Evolutionary conservation across 2,888 invertebrate species (phyloP).

Genomic region (Zele albiditarsus): DNA sequence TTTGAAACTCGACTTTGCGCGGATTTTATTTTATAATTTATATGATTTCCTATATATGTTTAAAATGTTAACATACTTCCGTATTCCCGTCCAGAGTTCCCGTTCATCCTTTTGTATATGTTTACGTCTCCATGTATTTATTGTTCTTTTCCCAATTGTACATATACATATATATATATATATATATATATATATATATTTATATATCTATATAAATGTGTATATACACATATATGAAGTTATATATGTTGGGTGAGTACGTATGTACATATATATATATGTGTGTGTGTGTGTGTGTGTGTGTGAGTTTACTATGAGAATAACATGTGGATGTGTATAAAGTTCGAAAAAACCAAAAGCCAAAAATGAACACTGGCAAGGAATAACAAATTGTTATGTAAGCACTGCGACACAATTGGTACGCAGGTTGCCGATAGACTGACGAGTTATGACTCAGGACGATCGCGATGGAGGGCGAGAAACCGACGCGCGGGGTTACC

Average conservation of each 20-base stretch:
- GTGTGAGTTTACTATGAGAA: slow-evolving; percentile 15
- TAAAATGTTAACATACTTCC: neutral
- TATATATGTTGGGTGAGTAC: neutral
- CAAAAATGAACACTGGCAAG: slow-evolving; percentile 61
- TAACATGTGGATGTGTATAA: slow-evolving; percentile 35
- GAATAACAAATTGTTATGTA: slow-evolving; percentile 69
- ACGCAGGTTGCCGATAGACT: slow-evolving; percentile 73
- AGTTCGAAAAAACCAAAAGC: slow-evolving; percentile 46
- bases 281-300: slow-evolving; percentile 24
- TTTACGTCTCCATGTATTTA: neutral
- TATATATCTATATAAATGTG: neutral
- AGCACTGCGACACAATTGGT: slow-evolving; percentile 70
- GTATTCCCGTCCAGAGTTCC: neutral
- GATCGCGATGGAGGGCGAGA: slow-evolving; percentile 1
- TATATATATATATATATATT: slow-evolving; percentile 25
- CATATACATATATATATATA: neutral
- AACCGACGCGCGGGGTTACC: slow-evolving; percentile 15
- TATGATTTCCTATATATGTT: neutral
- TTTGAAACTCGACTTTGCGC: neutral
- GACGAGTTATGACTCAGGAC: slow-evolving; percentile 50
- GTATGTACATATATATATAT: neutral
- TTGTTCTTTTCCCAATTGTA: neutral
- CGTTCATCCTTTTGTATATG: neutral
- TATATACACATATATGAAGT: neutral
- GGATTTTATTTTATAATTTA: neutral